Percentiles rank a stretch among this genome's conserved stretches.
Evolutionary conservation across 2,888 invertebrate genomes (phyloP).

Genomic region (Agrotis ipsilon): DNA sequence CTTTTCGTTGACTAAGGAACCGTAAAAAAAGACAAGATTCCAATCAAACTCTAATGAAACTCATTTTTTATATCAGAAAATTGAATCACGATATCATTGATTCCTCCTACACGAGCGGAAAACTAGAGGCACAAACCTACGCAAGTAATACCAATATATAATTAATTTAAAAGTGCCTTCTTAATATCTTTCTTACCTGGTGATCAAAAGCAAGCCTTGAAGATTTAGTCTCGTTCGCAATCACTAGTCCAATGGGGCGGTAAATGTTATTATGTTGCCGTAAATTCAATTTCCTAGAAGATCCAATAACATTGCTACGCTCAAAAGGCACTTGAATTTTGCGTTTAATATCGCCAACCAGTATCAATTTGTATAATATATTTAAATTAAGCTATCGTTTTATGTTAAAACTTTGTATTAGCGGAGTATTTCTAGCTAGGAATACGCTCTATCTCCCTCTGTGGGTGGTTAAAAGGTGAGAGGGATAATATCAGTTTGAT

Average conservation of each 20-base stretch:
- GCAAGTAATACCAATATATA: conserved; percentile 4
- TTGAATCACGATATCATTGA: background rate
- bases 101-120: background rate
- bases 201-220: conserved; percentile 25
- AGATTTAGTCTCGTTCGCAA: conserved; percentile 32
- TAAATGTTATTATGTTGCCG: conserved; percentile 46
- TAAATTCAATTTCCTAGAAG: conserved; percentile 55
- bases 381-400: conserved; percentile 50
- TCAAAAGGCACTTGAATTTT: conserved; percentile 56
- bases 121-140: background rate
- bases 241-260: conserved; percentile 41
- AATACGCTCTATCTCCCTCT: conserved; percentile 8
- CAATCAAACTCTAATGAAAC: background rate
- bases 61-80: background rate
- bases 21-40: background rate
- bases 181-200: conserved; percentile 7
- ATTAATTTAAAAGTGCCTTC: conserved; percentile 4
- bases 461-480: conserved; percentile 22
- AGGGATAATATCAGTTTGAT: conserved; percentile 40
- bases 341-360: conserved; percentile 54
- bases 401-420: conserved; percentile 45
- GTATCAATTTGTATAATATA: conserved; percentile 54
- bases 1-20: background rate
- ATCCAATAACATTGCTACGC: conserved; percentile 49
- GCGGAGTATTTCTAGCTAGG: conserved; percentile 8